These are phyloP conservation scores for Saccostrea echinata DNA, from an alignment of 1,140 invertebrate genomes.

Conservation along the genomic window DNA sequence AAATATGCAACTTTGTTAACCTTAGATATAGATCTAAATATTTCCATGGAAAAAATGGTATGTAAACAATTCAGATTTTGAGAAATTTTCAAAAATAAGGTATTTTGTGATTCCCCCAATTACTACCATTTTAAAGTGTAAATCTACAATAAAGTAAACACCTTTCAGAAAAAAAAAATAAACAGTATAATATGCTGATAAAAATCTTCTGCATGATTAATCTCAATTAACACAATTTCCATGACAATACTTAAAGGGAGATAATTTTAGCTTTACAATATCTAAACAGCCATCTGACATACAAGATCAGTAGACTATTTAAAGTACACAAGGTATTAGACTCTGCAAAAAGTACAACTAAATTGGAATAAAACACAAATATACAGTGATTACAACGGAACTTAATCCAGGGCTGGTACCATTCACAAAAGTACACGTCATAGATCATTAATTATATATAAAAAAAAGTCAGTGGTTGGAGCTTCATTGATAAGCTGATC, in stretches of 20 bases:
- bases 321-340: neutral
- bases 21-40: no score
- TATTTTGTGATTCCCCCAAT: no score
- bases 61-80: no score
- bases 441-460: neutral
- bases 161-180: no score
- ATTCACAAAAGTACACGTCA: constrained; percentile 19
- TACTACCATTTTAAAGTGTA: no score
- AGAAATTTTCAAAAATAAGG: no score
- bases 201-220: neutral
- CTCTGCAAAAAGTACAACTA: constrained; percentile 14
- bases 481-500: neutral
- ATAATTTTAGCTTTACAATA: constrained; percentile 24
- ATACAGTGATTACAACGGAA: constrained; percentile 1
- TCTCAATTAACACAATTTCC: constrained; percentile 31
- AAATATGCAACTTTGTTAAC: no score
- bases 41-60: no score
- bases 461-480: neutral
- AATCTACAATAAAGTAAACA: no score
- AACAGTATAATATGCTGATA: no score
- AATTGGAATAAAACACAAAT: constrained; percentile 12
- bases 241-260: neutral
- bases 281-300: constrained; percentile 17
- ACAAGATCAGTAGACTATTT: neutral
- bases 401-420: neutral